phyloP scores from a whole-genome alignment of 1,140 invertebrate species.

The Linepithema humile region DNA sequence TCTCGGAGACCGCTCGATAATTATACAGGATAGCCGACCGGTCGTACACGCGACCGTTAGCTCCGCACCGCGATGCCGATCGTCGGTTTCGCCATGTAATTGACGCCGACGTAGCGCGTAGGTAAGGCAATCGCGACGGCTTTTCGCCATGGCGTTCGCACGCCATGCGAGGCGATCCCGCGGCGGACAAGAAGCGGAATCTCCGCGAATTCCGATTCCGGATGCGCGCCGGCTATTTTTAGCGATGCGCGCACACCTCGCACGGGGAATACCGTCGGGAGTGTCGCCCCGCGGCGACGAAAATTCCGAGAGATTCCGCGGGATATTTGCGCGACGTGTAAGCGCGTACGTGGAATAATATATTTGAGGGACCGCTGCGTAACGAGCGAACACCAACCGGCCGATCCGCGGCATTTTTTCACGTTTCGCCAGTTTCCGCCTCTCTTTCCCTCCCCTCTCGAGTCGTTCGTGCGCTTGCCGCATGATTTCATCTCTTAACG shows the following conservation, averaged over 20 bases:
- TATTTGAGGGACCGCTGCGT: not conserved
- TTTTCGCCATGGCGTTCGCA: not conserved
- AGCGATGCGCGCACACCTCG: constrained; percentile 54
- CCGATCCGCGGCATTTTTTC: constrained; percentile 16
- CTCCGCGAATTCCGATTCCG: constrained; percentile 4
- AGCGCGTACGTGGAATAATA: not conserved
- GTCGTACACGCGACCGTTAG: constrained; percentile 32
- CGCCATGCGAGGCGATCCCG: not conserved
- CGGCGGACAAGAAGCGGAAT: not conserved
- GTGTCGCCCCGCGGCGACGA: not conserved
- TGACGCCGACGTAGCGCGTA: not conserved
- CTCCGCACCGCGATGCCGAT: not conserved
- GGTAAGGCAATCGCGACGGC: constrained; percentile 10
- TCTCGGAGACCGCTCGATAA: constrained; percentile 8
- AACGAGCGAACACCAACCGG: not conserved
- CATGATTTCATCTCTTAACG: constrained; percentile 28
- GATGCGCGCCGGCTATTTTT: constrained; percentile 30
- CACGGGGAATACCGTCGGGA: constrained; percentile 12
- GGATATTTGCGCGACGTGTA: too few relatives aligned
- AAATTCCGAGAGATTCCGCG: not conserved
- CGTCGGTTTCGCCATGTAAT: constrained; percentile 23
- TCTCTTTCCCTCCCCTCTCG: not conserved
- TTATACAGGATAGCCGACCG: constrained; percentile 31
- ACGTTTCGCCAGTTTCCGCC: constrained; percentile 16
- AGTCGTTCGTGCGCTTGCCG: not conserved